Evolutionary conservation across 1,140 invertebrate genomes (phyloP), one percentile per base, ranked within the genome.

Genomic region (Drosophila pseudoananassae): DNA sequence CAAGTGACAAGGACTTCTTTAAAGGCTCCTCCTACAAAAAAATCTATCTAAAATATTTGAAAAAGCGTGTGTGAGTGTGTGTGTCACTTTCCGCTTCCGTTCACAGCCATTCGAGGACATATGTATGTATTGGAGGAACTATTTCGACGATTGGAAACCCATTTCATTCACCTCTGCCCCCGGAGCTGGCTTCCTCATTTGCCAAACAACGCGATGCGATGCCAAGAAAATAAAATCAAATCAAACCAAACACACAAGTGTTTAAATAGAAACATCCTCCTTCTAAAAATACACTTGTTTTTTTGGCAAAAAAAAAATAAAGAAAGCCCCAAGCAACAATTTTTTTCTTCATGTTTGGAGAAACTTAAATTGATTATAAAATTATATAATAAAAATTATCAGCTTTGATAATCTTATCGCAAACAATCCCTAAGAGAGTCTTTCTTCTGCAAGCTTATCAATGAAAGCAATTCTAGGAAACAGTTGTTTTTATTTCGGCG

Each of bases 201-300:
- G 20, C 15, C 38, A 43, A 25, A 25, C 20, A 25, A 14, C 20
- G 45, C 25, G 6, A 5, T 74, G 45, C 25, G 6, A 5, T 74
- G 72, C 56, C 74, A 73, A 70, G 36, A 40, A 40, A 49, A 51
- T 14, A 60, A 53, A 27, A 14, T 63, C 46, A 54, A 54, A 63
- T 64, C 46, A 72, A 76, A 60, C 59, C 43, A 66, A 27, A 45
- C 20, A 50, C 12, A 69, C 36, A 46, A 57, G 50, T 69, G 27
- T 76, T 76, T 55, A 76, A 76, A 76, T 68, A 76, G 63, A 76
- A 76, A 61, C 20, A 76, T 76, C 46, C 68, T 43, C 76, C 55
- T 68, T 25, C 74, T 76, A 76, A 61, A 76, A 76, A 76, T 76
- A 76, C n/a, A 56, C 52, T 45, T 75, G 4, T 10, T 45, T 45